Evolutionary conservation across 2,113 vertebrate species (phyloP).

Genomic region (Ceyx margarethae): DNA sequence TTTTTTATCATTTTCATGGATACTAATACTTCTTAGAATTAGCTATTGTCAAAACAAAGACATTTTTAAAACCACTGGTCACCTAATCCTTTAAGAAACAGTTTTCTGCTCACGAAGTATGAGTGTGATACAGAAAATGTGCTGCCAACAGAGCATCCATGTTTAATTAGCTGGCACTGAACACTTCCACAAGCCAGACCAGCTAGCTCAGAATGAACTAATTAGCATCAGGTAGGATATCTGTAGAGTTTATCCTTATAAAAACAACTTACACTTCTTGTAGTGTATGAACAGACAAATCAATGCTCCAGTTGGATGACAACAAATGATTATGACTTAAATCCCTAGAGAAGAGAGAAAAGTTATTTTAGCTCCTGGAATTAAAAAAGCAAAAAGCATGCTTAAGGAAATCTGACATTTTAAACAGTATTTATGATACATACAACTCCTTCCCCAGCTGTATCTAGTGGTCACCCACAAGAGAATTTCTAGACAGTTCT

Average conservation of each 20-base stretch:
- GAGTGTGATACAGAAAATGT: background rate
- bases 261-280: slow-evolving; percentile 80
- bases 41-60: background rate
- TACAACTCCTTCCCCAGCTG: background rate
- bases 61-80: background rate
- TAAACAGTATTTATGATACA: background rate
- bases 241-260: background rate
- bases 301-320: slow-evolving; percentile 75
- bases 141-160: background rate
- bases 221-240: background rate
- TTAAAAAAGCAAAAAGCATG: no score
- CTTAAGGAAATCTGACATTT: background rate
- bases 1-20: background rate
- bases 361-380: background rate
- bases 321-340: slow-evolving; percentile 79
- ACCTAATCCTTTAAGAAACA: background rate
- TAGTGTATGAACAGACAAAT: slow-evolving; percentile 68
- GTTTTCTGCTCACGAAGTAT: background rate
- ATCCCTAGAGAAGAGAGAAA: slow-evolving; percentile 70
- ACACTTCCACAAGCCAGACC: background rate
- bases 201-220: background rate
- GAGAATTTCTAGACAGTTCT: background rate
- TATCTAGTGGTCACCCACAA: background rate
- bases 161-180: background rate
- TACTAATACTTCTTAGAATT: background rate